Evolutionary conservation across 2,113 vertebrate genomes (phyloP).

Genomic region (Macroglossus sobrinus): DNA sequence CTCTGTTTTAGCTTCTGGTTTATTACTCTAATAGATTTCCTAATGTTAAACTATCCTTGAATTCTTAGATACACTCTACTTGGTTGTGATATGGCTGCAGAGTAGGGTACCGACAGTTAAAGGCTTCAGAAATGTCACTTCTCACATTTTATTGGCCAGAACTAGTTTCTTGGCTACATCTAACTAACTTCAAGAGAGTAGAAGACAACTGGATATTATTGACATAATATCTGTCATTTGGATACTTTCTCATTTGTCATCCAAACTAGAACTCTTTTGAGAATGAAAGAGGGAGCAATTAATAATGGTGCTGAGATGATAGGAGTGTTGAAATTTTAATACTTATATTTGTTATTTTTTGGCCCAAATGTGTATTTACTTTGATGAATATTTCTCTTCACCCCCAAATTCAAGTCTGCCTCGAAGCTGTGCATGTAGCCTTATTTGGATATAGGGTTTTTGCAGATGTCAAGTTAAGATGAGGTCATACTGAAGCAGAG

Average conservation of each 20-base stretch:
- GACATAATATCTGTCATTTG: neutral
- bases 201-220: too few relatives aligned
- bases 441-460: neutral
- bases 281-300: neutral
- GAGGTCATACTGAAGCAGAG: neutral
- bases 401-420: neutral
- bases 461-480: neutral
- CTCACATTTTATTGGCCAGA: neutral
- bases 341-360: neutral
- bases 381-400: neutral
- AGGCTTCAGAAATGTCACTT: neutral
- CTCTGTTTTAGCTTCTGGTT: neutral
- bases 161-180: too few relatives aligned
- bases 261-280: neutral
- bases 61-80: neutral
- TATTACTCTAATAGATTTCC: neutral
- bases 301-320: neutral
- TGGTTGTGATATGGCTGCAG: too few relatives aligned
- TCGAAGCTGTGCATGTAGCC: neutral
- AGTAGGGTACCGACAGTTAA: neutral
- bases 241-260: neutral
- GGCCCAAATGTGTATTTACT: neutral
- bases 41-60: neutral
- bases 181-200: neutral
- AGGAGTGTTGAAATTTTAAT: neutral